These are phyloP conservation scores for Calameuta filiformis DNA, from an alignment of 2,888 invertebrate genomes.

Conservation along the genomic window DNA sequence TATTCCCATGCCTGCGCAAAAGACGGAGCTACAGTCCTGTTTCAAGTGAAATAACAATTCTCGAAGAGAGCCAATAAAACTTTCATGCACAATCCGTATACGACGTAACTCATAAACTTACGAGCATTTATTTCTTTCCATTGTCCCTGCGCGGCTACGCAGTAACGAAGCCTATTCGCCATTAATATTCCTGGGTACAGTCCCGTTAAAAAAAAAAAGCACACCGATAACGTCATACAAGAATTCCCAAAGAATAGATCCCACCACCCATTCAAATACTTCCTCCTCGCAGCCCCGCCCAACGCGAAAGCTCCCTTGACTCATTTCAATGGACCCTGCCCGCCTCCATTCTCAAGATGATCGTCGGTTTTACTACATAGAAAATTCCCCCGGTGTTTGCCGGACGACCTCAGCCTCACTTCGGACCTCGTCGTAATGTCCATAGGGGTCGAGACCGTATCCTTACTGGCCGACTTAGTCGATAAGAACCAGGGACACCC, in stretches of 20 bases:
- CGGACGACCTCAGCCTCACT: background rate
- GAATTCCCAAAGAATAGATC: slow-evolving; percentile 30
- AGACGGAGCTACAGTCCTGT: background rate
- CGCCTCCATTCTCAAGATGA: slow-evolving; percentile 26
- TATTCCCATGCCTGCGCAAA: background rate
- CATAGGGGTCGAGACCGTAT: background rate
- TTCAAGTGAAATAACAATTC: background rate
- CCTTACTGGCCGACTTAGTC: background rate
- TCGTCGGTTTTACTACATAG: slow-evolving; percentile 18
- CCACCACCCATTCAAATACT: slow-evolving; percentile 38
- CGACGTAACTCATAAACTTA: background rate
- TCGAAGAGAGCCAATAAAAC: background rate
- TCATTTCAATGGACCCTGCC: slow-evolving; percentile 28
- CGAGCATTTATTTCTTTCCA: background rate
- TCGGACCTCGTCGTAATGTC: background rate
- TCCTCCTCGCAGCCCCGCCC: slow-evolving; percentile 1
- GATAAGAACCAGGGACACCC: background rate
- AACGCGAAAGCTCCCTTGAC: slow-evolving; percentile 25
- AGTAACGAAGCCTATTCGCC: background rate
- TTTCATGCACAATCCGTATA: background rate
- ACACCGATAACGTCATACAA: background rate
- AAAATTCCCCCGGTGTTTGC: background rate
- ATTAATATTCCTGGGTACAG: background rate
- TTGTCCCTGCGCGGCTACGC: background rate
- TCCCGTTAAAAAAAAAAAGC: background rate